Conservation (phyloP, 2,113 vertebrate genomes). For the Etheostoma cragini region DNA sequence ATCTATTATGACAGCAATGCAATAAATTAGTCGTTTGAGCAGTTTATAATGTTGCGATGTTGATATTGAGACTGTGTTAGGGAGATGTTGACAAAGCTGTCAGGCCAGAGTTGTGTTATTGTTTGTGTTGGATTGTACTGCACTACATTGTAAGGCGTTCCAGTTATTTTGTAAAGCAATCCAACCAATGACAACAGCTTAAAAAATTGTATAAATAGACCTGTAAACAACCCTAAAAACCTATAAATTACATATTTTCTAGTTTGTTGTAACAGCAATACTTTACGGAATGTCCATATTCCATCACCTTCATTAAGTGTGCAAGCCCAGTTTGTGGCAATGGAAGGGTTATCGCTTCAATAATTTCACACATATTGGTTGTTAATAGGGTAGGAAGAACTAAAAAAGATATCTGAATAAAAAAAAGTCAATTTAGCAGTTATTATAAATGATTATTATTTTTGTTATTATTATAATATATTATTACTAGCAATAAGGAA, state of each 20-base stretch:
- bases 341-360: background rate
- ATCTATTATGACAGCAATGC: slow-evolving; percentile 2
- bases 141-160: background rate
- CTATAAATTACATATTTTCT: background rate
- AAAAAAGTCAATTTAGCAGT: background rate
- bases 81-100: background rate
- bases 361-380: background rate
- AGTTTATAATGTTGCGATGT: slow-evolving; percentile 1
- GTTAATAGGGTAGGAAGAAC: background rate
- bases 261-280: background rate
- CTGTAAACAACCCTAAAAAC: background rate
- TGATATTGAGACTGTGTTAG: background rate
- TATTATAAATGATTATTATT: too few species aligned
- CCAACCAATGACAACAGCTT: background rate
- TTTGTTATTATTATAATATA: background rate
- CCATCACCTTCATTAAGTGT: background rate
- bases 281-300: background rate
- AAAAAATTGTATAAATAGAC: background rate
- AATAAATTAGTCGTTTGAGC: background rate
- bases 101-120: background rate
- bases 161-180: background rate
- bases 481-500: background rate
- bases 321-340: background rate
- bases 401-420: background rate
- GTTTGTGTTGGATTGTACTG: background rate